Evolutionary conservation across 1,140 invertebrate species (phyloP), one percentile per base, ranked within the genome.

Genomic region (Drosophila eugracilis): DNA sequence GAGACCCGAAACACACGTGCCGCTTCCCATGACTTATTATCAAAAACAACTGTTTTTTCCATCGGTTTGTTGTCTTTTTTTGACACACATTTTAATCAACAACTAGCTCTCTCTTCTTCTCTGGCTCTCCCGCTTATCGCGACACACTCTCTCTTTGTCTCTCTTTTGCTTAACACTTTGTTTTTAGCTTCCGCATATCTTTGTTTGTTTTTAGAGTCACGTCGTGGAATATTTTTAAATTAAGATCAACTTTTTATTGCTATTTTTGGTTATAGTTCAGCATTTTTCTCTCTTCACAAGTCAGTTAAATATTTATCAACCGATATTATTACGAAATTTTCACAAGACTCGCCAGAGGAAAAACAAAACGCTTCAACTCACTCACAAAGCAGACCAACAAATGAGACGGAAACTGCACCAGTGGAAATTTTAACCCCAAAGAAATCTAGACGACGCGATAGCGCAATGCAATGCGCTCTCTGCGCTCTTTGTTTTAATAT

Each of bases 71-170:
- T 59, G 32, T 65, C 49, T 24, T 59, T 54, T 75, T 71, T 78
- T 83, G 79, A 83, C 79, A 83, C 79, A 84, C 75, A 78, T 83
- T 83, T 55, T 66, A 71, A 83, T 78, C 79, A 83, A 65, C 66
- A 75, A 66, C 21, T 37, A 44, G 26, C 45, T 3, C 36, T 57
- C 7, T 0, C 44, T 41, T 5, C 14, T 6, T 6, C n/a, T 15
- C 34, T 39, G 7, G 12, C 52, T 41, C 52, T 45, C 65, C 41
- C n/a, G 30, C n/a, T 48, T 30, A 21, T 53, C 4, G 19, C 39
- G 47, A 26, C 22, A 47, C 44, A 10, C 44, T 47, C 14, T 78
- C 42, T 60, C 45, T 54, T 42, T 24, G 39, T 36, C 30, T 50
- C 37, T 62, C 22, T 19, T 67, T 37, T 57, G 42, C 32, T 37